Evolutionary conservation across 2,797 vertebrate species (phyloP).

Genomic region (Taenioides sp.): DNA sequence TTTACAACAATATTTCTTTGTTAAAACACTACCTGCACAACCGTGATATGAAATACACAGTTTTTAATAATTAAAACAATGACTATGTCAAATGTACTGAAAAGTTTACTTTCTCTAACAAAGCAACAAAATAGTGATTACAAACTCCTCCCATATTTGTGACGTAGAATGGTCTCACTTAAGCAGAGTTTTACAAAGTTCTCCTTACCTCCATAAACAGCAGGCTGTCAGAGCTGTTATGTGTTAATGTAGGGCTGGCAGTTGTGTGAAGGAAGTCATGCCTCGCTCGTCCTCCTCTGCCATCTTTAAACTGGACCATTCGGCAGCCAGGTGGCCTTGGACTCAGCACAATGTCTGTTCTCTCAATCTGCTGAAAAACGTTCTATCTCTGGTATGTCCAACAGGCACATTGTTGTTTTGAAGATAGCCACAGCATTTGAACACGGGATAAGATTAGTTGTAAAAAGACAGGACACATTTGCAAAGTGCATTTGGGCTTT

Average conservation of each 20-base stretch:
- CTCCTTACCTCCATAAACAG: conserved; percentile 37
- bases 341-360: conserved; percentile 47
- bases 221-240: conserved; percentile 34
- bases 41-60: too few species aligned
- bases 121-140: too few species aligned
- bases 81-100: too few species aligned
- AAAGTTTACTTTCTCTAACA: too few species aligned
- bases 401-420: conserved; percentile 10
- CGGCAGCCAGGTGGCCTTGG: conserved; percentile 63
- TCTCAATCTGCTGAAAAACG: conserved; percentile 33
- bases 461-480: conserved; percentile 21
- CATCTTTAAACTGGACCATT: conserved; percentile 41
- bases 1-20: too few species aligned
- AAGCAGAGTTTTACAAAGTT: conserved; percentile 27
- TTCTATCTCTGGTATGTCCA: conserved; percentile 31
- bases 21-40: too few species aligned
- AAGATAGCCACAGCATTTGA: conserved; percentile 18
- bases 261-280: conserved; percentile 46
- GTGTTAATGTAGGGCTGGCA: conserved; percentile 54
- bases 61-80: too few species aligned
- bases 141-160: too few species aligned
- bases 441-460: conserved; percentile 36
- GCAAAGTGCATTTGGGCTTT: conserved; percentile 42
- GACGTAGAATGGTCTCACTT: conserved; percentile 4
- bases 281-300: conserved; percentile 26